Evolutionary conservation across 1,140 invertebrate genomes (phyloP).

Genomic region (Batillaria attramentaria): DNA sequence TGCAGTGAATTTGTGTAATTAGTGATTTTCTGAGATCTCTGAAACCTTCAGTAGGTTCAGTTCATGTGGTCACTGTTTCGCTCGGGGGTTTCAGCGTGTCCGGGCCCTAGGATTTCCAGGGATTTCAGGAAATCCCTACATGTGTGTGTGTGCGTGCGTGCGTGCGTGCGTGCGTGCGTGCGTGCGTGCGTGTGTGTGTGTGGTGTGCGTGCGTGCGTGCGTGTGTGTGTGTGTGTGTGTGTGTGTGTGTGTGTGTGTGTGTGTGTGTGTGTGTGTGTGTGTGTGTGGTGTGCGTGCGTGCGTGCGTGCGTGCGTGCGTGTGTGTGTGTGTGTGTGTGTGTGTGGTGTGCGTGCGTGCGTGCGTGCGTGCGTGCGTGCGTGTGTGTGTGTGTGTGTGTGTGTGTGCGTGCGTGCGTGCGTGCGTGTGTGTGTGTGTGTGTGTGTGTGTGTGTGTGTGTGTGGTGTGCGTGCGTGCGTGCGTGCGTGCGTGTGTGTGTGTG

Average conservation of each 20-base stretch:
- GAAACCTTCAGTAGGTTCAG: too few relatives aligned
- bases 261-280: not conserved
- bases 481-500: not conserved
- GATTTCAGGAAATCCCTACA: too few relatives aligned
- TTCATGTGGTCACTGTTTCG: too few relatives aligned
- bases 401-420: not conserved
- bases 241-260: slow-evolving; percentile 14
- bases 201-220: not conserved
- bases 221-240: slow-evolving; percentile 9
- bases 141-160: not conserved
- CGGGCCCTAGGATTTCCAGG: too few relatives aligned
- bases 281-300: not conserved
- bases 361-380: not conserved
- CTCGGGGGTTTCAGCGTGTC: too few relatives aligned
- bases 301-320: not conserved
- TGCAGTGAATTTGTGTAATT: too few relatives aligned
- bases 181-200: slow-evolving; percentile 2
- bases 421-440: not conserved
- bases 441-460: slow-evolving; percentile 2
- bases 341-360: not conserved
- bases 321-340: not conserved
- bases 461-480: not conserved
- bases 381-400: not conserved
- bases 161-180: not conserved
- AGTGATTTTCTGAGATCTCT: too few relatives aligned